phyloP scores from a whole-genome alignment of 2,888 invertebrate genomes.

The Caenorhabditis becei region DNA sequence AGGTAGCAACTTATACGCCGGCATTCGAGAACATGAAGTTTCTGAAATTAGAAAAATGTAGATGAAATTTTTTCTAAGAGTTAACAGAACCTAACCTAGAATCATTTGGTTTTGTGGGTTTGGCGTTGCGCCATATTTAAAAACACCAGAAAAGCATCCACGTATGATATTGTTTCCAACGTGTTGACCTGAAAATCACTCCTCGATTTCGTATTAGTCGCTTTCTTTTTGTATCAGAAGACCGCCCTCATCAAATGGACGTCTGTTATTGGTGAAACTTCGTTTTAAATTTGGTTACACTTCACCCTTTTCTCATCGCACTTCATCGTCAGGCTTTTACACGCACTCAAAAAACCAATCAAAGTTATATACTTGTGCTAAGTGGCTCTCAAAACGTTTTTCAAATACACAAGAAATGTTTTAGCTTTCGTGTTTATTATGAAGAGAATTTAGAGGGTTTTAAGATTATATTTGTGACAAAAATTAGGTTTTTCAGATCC shows the following conservation, averaged over 20 bases:
- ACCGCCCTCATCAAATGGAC: neutral
- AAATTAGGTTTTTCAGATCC: too few relatives aligned
- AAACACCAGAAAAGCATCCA: slow-evolving; percentile 80
- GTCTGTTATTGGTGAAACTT: neutral
- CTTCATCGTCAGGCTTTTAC: slow-evolving; percentile 7
- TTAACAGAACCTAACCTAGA: too few relatives aligned
- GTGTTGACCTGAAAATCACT: slow-evolving; percentile 76
- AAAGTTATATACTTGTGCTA: neutral
- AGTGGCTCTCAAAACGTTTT: neutral
- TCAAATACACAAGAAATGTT: neutral
- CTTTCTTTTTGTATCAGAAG: neutral
- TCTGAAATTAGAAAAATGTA: slow-evolving; percentile 54
- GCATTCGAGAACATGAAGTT: slow-evolving; percentile 70
- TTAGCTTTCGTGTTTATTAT: too few relatives aligned
- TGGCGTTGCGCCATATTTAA: slow-evolving; percentile 74
- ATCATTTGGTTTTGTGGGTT: slow-evolving; percentile 47
- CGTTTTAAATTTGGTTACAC: neutral
- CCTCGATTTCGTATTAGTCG: neutral
- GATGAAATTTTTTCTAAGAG: too few relatives aligned
- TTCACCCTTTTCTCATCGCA: neutral
- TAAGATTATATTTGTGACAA: too few relatives aligned
- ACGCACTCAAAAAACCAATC: neutral
- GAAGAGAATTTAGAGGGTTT: too few relatives aligned
- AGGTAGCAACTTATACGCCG: slow-evolving; percentile 75
- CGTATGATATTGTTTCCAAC: slow-evolving; percentile 81